phyloP scores from a whole-genome alignment of 2,113 vertebrate genomes.

The Callipepla squamata region DNA sequence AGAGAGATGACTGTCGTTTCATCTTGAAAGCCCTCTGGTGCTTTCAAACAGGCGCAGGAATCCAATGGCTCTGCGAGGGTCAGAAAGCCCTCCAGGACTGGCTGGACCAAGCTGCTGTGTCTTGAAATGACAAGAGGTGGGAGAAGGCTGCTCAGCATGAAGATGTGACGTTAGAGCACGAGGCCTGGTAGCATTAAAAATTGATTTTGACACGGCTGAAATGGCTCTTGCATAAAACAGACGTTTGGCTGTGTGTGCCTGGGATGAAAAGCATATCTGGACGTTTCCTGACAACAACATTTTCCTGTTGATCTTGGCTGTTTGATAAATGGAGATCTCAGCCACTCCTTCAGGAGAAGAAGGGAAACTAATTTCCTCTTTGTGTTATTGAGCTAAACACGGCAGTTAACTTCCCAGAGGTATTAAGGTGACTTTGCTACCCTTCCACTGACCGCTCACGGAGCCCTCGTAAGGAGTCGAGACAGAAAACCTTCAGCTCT shows the following conservation, averaged over 20 bases:
- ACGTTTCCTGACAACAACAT: neutral
- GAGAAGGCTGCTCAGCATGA: neutral
- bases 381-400: neutral
- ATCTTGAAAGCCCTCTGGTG: slow-evolving; percentile 42
- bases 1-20: neutral
- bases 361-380: slow-evolving; percentile 23
- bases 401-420: slow-evolving; percentile 4
- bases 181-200: neutral
- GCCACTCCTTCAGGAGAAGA: neutral
- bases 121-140: neutral
- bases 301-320: slow-evolving; percentile 23
- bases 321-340: slow-evolving; percentile 28
- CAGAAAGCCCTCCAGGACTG: neutral
- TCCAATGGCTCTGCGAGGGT: slow-evolving; percentile 5
- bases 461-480: neutral
- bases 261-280: neutral
- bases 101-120: neutral
- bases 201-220: neutral
- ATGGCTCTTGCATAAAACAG: neutral
- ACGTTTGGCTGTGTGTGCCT: neutral
- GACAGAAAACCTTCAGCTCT: neutral
- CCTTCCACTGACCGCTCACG: neutral
- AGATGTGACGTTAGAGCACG: neutral
- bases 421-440: neutral
- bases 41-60: slow-evolving; percentile 4